Base-by-base conservation (phyloP, 1,140 invertebrate species). In the Drosophila malerkotliana region DNA sequence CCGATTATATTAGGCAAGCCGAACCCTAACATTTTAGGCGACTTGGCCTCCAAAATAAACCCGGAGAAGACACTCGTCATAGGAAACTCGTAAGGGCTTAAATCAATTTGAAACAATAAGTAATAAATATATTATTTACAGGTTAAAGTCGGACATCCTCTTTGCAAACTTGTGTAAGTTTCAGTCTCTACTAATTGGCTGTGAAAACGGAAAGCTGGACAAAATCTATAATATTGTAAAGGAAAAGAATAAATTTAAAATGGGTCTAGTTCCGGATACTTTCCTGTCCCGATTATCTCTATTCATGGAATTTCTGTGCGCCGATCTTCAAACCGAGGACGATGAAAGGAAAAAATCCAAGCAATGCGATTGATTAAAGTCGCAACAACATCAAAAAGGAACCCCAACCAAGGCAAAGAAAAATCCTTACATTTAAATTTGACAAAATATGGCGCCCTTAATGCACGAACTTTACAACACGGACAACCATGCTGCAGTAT, bases 1-100 rank as follows among this genome's bases (percentile, higher is more conserved):
- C 83, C 83, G 0, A 24, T 73, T 0, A 62, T 83, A 12, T 6
- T 88, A 44, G 83, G 83, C 32, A 88, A 88, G 28, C 83, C 83
- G 0, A 79, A 88, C 71, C 83, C 79, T 0, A 52, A 47, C n/a
- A 61, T 88, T 10, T 6, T 79, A 1, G 32, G 44, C 0, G 55
- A 61, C n/a, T 26, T 63, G 9, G 53, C 52, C 4, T 76, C 68
- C 0, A 9, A 52, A 5, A 62, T 88, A 1, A 74, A 79, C n/a
- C 83, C 83, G 6, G 61, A 61, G 8, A 88, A 44, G 7, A 83
- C 83, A 2, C 72, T 88, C 0, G 66, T 88, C 32, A 54, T 88
- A 8, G 83, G 83, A 12, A 85, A 79, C 15, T 72, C 76, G 83
- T 88, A 73, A 73, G 81, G 71, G 7, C 0, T 4, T 14, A 1